phyloP scores from a whole-genome alignment of 2,113 vertebrate genomes.

The Montifringilla adamsi region DNA sequence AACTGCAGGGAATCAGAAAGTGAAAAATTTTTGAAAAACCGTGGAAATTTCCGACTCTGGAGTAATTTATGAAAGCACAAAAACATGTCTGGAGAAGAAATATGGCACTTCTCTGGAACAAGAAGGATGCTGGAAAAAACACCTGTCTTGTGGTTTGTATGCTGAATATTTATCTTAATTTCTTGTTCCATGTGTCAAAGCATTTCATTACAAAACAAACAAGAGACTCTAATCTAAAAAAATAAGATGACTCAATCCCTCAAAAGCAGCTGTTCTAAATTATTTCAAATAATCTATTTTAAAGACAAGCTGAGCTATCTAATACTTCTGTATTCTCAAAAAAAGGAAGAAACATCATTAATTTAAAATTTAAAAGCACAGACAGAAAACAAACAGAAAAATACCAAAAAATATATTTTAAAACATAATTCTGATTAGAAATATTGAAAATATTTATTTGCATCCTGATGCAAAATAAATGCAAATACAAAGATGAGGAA shows the following conservation, averaged over 20 bases:
- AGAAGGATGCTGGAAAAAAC: background rate
- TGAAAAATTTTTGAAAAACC: background rate
- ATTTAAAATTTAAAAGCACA: background rate
- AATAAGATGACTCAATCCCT: slow-evolving; percentile 19
- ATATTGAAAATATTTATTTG: background rate
- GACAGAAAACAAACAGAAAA: background rate
- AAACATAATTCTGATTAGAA: background rate
- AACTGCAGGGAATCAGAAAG: background rate
- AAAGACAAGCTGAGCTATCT: background rate
- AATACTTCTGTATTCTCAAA: background rate
- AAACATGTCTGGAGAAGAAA: background rate
- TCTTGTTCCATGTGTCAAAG: slow-evolving; percentile 45
- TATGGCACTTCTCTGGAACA: background rate
- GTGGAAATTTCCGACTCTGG: background rate
- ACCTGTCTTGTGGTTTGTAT: slow-evolving; percentile 1
- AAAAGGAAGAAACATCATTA: background rate
- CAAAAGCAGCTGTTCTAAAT: slow-evolving; percentile 15
- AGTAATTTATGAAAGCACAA: background rate
- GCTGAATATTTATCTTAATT: slow-evolving; percentile 38
- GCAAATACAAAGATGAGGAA: background rate
- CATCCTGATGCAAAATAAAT: background rate
- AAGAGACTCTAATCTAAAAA: slow-evolving; percentile 35
- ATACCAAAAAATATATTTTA: background rate
- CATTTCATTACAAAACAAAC: slow-evolving; percentile 45
- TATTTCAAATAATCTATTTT: slow-evolving; percentile 22